Base-by-base conservation (phyloP, 2,113 vertebrate genomes). In the Solea senegalensis region DNA sequence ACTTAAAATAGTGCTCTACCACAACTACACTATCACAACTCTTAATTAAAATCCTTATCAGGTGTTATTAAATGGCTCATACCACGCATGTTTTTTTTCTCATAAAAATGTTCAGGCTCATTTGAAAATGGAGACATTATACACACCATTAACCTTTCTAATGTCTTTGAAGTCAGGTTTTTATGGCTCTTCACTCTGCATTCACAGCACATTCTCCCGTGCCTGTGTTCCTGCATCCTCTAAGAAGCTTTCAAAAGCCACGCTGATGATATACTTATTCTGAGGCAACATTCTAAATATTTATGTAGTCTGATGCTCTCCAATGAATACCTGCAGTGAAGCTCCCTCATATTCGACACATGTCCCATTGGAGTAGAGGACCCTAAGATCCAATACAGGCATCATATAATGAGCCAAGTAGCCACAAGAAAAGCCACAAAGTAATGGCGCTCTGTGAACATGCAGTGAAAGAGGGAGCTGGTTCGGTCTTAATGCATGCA, bases 301-400 rank as follows among this genome's bases (percentile, higher is more conserved):
- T 50, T 41, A 61, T 43, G 57, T n/a, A 1, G 49, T 40, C 28
- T n/a, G 26, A 63, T 16, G 7, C 39, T 21, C 9, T 57, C 13
- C 12, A 9, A 5, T 27, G 9, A 69, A 49, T 3, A 40, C 4
- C 6, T 41, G 2, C 7, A 27, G 10, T 44, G 3, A 55, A 60
- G 12, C 43, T 70, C 12, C 7, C 21, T 41, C n/a, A 46, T 57
- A 27, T 57, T 26, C 28, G n/a, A 52, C 39, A 43, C 50, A 78
- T 56, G 21, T 13, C 9, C 15, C 13, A 34, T 8, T 8, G 16
- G 28, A 48, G 11, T 59, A 49, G 69, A 69, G 26, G 40, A 49
- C 39, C 26, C 15, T 46, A 43, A 11, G 50, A 52, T 51, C 16
- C 12, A 44, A 49, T 15, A 11, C 15, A 21, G 21, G 9, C 46